phyloP scores from a whole-genome alignment of 2,888 invertebrate species.

The Drosophila percnosoma region DNA sequence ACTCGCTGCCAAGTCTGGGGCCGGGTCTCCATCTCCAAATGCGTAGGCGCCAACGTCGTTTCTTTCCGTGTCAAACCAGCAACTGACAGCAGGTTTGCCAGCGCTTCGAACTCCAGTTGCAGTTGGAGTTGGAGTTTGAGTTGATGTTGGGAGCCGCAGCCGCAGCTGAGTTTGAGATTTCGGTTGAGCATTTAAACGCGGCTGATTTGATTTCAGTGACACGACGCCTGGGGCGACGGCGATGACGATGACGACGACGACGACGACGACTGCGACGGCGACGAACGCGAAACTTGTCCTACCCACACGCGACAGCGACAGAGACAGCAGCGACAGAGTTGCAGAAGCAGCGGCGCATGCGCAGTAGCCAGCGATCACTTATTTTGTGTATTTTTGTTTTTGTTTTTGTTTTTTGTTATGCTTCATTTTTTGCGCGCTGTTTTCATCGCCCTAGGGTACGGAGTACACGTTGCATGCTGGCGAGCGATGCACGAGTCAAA shows the following conservation, averaged over 20 bases:
- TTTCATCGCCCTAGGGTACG: conserved; percentile 70
- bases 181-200: conserved; percentile 78
- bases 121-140: conserved; percentile 14
- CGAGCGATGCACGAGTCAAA: conserved; percentile 69
- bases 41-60: conserved; percentile 77
- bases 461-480: conserved; percentile 62
- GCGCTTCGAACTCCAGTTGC: conserved; percentile 44
- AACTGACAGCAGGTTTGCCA: conserved; percentile 79
- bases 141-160: conserved; percentile 46
- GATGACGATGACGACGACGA: conserved; percentile 22
- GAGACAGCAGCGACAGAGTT: conserved; percentile 6
- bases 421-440: conserved; percentile 29
- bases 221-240: conserved; percentile 73
- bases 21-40: conserved; percentile 47
- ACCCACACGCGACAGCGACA: conserved; percentile 46
- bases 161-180: conserved; percentile 60
- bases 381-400: conserved; percentile 20
- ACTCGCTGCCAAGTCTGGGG: conserved; percentile 27
- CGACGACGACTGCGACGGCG: conserved; percentile 21
- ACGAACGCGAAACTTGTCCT: conserved; percentile 56
- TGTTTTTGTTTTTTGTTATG: conserved; percentile 10
- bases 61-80: conserved; percentile 77
- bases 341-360: conserved; percentile 50
- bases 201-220: conserved; percentile 80
- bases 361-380: conserved; percentile 70